Evolutionary conservation across 2,797 vertebrate species (phyloP).

Genomic region (Esox lucius): DNA sequence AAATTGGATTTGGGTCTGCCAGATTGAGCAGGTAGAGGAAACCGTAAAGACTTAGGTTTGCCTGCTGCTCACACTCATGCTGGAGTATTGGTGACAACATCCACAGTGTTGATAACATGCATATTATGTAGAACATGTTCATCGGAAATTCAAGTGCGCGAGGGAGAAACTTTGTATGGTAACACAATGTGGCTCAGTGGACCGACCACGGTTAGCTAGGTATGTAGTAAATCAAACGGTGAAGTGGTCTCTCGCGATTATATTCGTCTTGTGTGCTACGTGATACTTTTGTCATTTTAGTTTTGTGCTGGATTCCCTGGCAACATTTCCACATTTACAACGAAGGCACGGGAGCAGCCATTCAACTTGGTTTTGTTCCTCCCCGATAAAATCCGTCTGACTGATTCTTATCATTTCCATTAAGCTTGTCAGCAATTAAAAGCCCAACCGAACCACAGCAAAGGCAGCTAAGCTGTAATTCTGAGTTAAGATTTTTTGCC

Average conservation of each 20-base stretch:
- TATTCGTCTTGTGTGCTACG: background rate
- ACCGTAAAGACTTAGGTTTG: slow-evolving; percentile 24
- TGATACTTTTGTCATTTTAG: background rate
- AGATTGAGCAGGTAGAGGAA: slow-evolving; percentile 42
- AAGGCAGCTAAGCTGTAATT: slow-evolving; percentile 49
- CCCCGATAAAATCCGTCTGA: slow-evolving; percentile 39
- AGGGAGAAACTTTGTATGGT: background rate
- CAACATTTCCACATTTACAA: slow-evolving; percentile 16
- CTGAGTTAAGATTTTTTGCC: slow-evolving; percentile 42
- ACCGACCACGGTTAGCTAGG: background rate
- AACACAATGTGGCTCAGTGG: background rate
- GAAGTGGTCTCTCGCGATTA: background rate
- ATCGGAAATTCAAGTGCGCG: background rate
- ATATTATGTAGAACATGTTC: background rate
- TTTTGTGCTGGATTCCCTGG: slow-evolving; percentile 16
- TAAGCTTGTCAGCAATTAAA: slow-evolving; percentile 49
- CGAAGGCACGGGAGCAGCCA: slow-evolving; percentile 16
- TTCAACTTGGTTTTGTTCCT: slow-evolving; percentile 27
- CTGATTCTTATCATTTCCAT: slow-evolving; percentile 42
- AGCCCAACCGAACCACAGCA: slow-evolving; percentile 33
- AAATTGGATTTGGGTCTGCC: slow-evolving; percentile 65
- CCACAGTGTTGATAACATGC: background rate
- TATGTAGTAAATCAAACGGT: background rate
- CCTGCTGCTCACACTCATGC: slow-evolving; percentile 32
- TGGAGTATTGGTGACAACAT: slow-evolving; percentile 12